Percentiles rank a stretch among this genome's conserved stretches.
Conservation (phyloP, 2,888 invertebrate species). For the Deilephila elpenor region DNA sequence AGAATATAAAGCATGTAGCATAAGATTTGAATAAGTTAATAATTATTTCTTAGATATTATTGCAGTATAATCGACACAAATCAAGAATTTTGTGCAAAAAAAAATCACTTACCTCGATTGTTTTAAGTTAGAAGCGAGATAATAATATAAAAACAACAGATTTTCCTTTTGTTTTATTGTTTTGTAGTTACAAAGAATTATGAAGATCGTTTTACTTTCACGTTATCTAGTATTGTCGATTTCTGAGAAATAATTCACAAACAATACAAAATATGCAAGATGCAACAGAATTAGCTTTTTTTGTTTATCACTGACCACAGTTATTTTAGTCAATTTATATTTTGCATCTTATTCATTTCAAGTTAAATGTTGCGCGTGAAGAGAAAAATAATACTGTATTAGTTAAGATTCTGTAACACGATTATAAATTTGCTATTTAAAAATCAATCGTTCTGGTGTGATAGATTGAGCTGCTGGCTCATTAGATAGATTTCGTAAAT, state of each 20-base stretch:
- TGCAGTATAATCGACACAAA: no score
- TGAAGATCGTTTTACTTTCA: neutral
- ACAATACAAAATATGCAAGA: neutral
- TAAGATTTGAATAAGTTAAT: no score
- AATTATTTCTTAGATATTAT: no score
- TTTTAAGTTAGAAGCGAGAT: no score
- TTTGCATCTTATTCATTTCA: neutral
- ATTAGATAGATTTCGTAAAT: neutral
- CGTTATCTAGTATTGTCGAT: neutral
- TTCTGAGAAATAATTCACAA: neutral
- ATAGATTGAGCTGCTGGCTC: neutral
- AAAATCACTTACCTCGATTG: no score
- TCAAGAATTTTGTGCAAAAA: no score
- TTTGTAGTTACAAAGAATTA: neutral
- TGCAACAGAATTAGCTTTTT: neutral
- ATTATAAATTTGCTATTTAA: neutral
- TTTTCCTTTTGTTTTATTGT: neutral
- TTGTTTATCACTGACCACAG: neutral
- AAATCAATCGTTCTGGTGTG: neutral
- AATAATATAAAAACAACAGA: neutral
- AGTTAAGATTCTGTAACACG: neutral
- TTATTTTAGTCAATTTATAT: constrained; percentile 6
- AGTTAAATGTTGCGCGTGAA: neutral
- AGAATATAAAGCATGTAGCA: no score
- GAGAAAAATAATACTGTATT: neutral